Base-by-base conservation (phyloP, 2,113 vertebrate genomes). In the Xenus cinereus region DNA sequence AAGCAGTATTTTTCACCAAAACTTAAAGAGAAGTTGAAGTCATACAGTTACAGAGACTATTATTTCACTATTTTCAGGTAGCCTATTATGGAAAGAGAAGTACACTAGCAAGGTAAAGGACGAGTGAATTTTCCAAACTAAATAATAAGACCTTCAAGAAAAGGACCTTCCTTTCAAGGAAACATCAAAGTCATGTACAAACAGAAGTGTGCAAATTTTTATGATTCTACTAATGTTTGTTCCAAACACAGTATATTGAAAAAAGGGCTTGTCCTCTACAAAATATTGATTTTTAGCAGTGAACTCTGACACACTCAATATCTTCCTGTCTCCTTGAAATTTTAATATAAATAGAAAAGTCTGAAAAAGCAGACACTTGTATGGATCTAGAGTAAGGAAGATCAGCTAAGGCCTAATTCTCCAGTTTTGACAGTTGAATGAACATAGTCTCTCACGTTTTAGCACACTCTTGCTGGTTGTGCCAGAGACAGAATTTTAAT, bases 301-400 rank as follows among this genome's bases (percentile, higher is more conserved):
- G 84, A 96, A 68, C 80, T 75, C 50, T 88, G 69, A 93, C 56
- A 88, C 33, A 20, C 39, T 75, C 67, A 89, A 27, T 75, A 84
- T 28, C 67, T 43, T n/a, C 24, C 33, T 20, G n/a, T 78, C 71
- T 77, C 71, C 60, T 28, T 56, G 54, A 80, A 93, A 96, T 93
- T 84, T 76, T 50, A 96, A 90, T 78, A 92, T 37, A 94, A 91
- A 95, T 64, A 78, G 48, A 56, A 68, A 92, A 86, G 20, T 30
- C 48, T 90, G 82, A 74, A 94, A 85, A 89, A 92, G 39, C 64
- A 80, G 89, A 86, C 46, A 66, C 10, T 5, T 4, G 21, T 37
- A 80, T 7, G 51, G 64, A 77, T 63, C 85, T 43, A 24, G 46
- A 64, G 30, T 16, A 41, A 75, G 21, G 43, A 86, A 81, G 26